Evolutionary conservation across 2,888 invertebrate genomes (phyloP), one percentile per base, ranked within the genome.

Genomic region (Parnassius mnemosyne): DNA sequence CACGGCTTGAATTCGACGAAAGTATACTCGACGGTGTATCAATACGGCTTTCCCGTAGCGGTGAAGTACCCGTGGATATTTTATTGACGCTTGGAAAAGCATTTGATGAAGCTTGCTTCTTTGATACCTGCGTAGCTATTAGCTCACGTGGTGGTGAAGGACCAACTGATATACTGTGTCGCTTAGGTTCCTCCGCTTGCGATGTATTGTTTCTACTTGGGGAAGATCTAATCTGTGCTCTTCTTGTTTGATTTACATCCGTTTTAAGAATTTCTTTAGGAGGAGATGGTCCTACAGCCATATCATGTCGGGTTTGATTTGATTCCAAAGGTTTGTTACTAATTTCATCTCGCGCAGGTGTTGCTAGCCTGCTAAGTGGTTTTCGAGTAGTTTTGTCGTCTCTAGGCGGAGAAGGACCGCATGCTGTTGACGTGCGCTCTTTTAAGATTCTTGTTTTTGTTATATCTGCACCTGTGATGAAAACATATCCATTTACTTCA

Each of bases 351-450:
- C 87, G 82, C 1, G 92, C 92, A 1, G 94, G 94, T 0, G 94
- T 87, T 46, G 78, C 75, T 10, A 84, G 75, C 13, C 81, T 76
- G 64, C 77, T 84, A 56, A 71, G 64, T 43, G 74, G 65, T 64
- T 76, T 79, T 43, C 68, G 75, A n/a, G 63, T 20, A 13, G 64
- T 42, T 50, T 68, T 74, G 10, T 74, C 77, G 66, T 93, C 93
- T 65, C 88, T 83, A 1, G 94, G 93, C 9, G 94, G 94, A 0
- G 94, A 94, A 34, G 93, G 92, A 2, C 94, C 94, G 68, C 93
- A 94, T n/a, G 92, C 93, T 3, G 93, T 94, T 0, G 94, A 93
- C 1, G 72, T 69, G 5, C 83, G 81, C 66, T 85, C 84, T 69
- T 78, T 83, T 65, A 73, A 77, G 12, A 65, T 59, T 57, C 88